phyloP scores from a whole-genome alignment of 2,888 invertebrate genomes.

The Pyrrhosoma nymphula region DNA sequence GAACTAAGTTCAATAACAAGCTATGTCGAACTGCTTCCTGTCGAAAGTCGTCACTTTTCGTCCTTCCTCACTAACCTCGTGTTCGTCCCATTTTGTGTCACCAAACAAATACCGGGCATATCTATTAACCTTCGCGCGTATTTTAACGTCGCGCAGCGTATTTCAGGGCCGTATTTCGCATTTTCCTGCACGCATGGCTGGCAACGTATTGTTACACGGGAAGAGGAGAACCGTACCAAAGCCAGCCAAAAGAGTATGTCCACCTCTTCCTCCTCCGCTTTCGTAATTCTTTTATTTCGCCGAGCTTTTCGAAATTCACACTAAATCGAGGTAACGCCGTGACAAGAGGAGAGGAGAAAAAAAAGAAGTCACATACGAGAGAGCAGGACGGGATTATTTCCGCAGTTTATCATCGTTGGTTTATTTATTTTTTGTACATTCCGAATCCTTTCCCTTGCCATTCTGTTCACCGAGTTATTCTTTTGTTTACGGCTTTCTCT shows the following conservation, averaged over 20 bases:
- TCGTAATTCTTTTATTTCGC: neutral
- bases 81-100: no score
- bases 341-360: neutral
- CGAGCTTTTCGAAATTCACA: neutral
- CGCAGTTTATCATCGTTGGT: neutral
- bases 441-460: neutral
- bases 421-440: neutral
- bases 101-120: no score
- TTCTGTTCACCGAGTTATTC: slow-evolving; percentile 50
- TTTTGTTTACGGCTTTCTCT: slow-evolving; percentile 49
- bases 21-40: no score
- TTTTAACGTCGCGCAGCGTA: no score
- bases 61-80: no score
- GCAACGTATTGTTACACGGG: no score
- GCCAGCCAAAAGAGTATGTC: neutral
- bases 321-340: neutral
- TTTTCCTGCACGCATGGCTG: no score
- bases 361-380: neutral
- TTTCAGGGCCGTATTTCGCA: no score
- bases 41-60: no score
- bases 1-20: no score
- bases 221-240: neutral
- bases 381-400: neutral
- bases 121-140: no score
- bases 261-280: neutral